A percentile compares a stretch with the other conserved stretches of the same genome.
Evolutionary conservation across 35 echinoderm and acorn worm genomes (phyloP).

Genomic region (Patiria miniata): DNA sequence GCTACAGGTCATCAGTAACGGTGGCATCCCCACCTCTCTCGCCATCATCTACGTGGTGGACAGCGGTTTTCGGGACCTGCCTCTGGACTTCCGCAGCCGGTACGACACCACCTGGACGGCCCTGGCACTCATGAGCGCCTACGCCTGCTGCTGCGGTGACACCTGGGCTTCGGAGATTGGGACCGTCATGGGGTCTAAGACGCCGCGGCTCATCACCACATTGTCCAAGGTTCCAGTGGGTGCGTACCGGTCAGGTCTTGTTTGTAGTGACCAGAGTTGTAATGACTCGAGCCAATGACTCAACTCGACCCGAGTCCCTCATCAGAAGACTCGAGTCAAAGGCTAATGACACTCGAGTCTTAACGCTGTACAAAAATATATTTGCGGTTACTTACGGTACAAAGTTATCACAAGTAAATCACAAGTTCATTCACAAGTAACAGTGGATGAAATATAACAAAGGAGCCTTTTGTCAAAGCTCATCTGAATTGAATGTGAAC

Average conservation of each 20-base stretch:
- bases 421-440: too few species aligned
- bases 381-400: too few species aligned
- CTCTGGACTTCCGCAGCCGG: slow-evolving; percentile 62
- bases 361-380: too few species aligned
- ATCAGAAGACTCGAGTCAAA: too few species aligned
- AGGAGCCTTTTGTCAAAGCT: too few species aligned
- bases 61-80: slow-evolving; percentile 64
- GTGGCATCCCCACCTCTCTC: slow-evolving; percentile 66
- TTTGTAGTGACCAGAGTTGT: too few species aligned
- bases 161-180: slow-evolving; percentile 95
- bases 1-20: slow-evolving; percentile 88
- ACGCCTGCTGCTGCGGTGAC: slow-evolving; percentile 86
- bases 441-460: too few species aligned
- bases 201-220: slow-evolving; percentile 72
- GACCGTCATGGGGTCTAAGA: slow-evolving; percentile 58
- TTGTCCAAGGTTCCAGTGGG: slow-evolving; percentile 78
- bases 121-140: slow-evolving; percentile 64
- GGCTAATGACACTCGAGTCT: too few species aligned
- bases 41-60: slow-evolving; percentile 69
- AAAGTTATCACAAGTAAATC: too few species aligned
- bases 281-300: too few species aligned
- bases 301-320: too few species aligned
- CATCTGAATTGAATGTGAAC: neutral
- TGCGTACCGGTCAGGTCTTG: neutral
- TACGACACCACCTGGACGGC: slow-evolving; percentile 78